Conservation (phyloP, 1,140 invertebrate species). For the Amphibalanus amphitrite region DNA sequence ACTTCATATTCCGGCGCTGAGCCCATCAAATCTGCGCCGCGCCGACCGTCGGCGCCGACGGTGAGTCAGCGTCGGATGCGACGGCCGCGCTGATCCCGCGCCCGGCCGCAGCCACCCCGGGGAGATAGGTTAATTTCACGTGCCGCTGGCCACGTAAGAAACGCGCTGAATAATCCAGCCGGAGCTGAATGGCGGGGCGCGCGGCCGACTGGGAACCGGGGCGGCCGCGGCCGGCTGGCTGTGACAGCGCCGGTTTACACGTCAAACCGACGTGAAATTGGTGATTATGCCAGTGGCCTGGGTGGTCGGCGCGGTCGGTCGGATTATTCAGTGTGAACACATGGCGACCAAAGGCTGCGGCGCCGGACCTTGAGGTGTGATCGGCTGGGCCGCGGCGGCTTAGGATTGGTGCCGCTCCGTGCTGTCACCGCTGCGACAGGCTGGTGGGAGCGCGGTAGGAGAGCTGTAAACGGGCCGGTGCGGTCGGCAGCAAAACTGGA, state of each 20-base stretch:
- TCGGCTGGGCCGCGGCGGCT: too few species aligned
- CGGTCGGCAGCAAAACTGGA: too few species aligned
- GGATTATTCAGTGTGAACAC: not conserved
- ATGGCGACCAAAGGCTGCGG: not conserved
- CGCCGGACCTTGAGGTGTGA: not conserved
- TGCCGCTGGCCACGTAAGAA: not conserved
- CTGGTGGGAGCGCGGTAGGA: too few species aligned
- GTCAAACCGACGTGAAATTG: constrained; percentile 1
- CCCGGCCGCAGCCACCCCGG: not conserved
- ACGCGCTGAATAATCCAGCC: not conserved
- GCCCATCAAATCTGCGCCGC: not conserved
- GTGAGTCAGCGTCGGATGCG: not conserved
- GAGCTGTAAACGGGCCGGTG: too few species aligned
- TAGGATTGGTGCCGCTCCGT: too few species aligned
- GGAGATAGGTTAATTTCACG: constrained; percentile 1
- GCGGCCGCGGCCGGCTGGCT: not conserved
- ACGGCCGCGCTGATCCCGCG: not conserved
- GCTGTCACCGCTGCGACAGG: too few species aligned
- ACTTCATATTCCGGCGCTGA: not conserved
- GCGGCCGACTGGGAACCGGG: not conserved
- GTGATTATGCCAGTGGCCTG: not conserved
- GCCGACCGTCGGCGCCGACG: not conserved
- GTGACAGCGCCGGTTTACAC: not conserved
- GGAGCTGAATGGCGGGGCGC: not conserved
- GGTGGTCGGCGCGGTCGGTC: not conserved